Base-by-base conservation (phyloP, 2,797 vertebrate species). In the Phaenicophaeus curvirostris region DNA sequence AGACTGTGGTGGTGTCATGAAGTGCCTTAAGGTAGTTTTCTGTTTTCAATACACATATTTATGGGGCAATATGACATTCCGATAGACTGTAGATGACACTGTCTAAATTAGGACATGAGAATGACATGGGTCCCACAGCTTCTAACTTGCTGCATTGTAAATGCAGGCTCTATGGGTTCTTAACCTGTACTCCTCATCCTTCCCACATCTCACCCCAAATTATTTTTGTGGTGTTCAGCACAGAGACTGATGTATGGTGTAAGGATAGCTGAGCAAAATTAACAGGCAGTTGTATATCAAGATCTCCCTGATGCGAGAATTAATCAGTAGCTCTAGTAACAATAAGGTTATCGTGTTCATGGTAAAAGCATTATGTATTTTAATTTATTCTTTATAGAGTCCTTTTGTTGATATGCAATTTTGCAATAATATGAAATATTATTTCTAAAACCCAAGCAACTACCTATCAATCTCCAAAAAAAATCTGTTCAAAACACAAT, bases 281-380 rank as follows among this genome's bases (percentile, higher is more conserved):
- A 95, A 77, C 85, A 92, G 86, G 94, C 88, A 95, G 79, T 71
- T 87, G 66, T 74, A 55, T 78, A 89, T 92, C 74, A 95, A 83
- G 96, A 95, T 83, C 94, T 90, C 72, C 66, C 48, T 48, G 53
- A 75, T 65, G 33, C 33, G 53, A 79, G 87, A 94, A 93, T 89
- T 85, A 93, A 73, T 89, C 65, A 89, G 84, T 75, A 96, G 57
- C 63, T 94, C 82, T 85, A 87, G 37, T 67, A 94, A 96, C 76
- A 89, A 77, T 80, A 83, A 84, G 41, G 61, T 90, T 92, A 88
- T 65, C 72, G 23, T 17, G 42, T 37, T 86, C 62, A 69, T 33
- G 44, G 68, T 85, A 95, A 94, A 94, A 24, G 39, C 20, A 81
- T 73, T 78, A 39, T 80, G 71, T 79, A 59, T 79, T 85, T 92